Evolutionary conservation across 2,888 invertebrate genomes (phyloP), one percentile per base, ranked within the genome.

Genomic region (Agrilus mali): DNA sequence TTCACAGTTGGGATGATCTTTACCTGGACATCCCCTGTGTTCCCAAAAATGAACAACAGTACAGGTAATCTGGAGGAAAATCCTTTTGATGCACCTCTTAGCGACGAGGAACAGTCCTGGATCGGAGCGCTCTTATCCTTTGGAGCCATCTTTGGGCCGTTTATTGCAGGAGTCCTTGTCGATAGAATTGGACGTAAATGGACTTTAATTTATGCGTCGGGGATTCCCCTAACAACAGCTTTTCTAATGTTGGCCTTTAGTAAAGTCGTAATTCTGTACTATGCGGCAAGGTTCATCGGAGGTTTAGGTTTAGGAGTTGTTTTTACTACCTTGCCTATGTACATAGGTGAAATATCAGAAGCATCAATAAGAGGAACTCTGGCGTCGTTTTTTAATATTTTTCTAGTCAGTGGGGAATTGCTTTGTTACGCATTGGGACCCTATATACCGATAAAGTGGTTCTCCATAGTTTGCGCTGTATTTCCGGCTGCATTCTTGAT

Each of bases 331-430:
- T 75, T 80, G 1, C 88, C 90, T 0, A 83, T 89, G 75, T 92
- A 90, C 65, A 77, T 87, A 46, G 86, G 86, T 34, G 92, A 92
- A 66, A 85, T 88, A 33, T 77, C 88, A 5, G 81, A 86, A 70
- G 78, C 80, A 43, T 79, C 81, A 22, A 76, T 80, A 13, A 72
- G 93, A 46, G 89, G 88, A 0, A 77, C 82, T 0, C 67, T 88
- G 0, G 87, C 87, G 3, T 82, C 87, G 0, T 45, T 46, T 12
- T 43, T 44, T 10, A 84, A 85, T 55, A 69, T 80, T 37, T 85
- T 84, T 66, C 78, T 86, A 48, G 68, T 68, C 1, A 43, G 77
- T 2, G 87, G 87, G 3, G 78, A 81, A 57, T 64, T 86, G 12
- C 71, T 81, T 40, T 69, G 81, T 0, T 86, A 83, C 62, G 64